These are phyloP conservation scores for Alces alces DNA, from an alignment of 2,113 vertebrate genomes.

Conservation along the genomic window DNA sequence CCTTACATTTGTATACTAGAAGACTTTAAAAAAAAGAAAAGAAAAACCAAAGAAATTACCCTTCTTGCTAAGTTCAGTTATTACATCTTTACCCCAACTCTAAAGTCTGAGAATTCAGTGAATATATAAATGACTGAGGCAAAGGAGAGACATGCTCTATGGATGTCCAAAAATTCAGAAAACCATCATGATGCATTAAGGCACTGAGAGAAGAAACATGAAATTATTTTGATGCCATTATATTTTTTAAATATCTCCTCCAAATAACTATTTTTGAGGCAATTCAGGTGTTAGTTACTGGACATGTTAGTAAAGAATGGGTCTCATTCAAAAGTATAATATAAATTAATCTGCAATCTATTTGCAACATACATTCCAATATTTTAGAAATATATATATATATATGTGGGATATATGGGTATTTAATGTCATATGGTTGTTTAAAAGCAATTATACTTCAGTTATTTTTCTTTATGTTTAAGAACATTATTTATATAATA, in stretches of 20 bases:
- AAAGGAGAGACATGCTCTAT: not conserved
- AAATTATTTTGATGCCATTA: not conserved
- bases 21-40: not conserved
- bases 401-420: not conserved
- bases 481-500: not conserved
- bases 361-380: not conserved
- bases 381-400: not conserved
- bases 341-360: not conserved
- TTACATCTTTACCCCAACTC: not conserved
- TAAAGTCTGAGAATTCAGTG: not conserved
- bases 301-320: not conserved
- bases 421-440: not conserved
- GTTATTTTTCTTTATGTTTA: not conserved
- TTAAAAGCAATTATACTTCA: slow-evolving; percentile 4
- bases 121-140: not conserved
- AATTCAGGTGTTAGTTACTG: not conserved
- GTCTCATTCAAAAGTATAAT: not conserved
- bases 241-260: not conserved
- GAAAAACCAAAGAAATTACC: not conserved
- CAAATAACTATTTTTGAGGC: not conserved
- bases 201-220: not conserved
- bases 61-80: not conserved
- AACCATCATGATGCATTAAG: not conserved
- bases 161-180: not conserved
- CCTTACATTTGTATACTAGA: not conserved